These are phyloP conservation scores for Clepsis dumicolana DNA, from an alignment of 2,888 invertebrate genomes.

Conservation along the genomic window DNA sequence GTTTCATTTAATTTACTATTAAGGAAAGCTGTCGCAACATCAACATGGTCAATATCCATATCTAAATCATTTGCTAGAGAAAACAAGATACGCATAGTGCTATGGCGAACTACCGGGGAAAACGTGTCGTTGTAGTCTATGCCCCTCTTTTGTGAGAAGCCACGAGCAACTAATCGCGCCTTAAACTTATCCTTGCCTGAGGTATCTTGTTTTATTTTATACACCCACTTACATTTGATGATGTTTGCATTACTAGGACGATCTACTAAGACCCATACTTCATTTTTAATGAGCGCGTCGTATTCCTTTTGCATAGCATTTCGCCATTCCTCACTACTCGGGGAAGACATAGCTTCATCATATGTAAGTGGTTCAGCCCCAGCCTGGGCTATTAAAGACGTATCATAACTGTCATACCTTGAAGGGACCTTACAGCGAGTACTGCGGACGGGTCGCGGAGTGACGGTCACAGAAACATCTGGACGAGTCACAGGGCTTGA, in stretches of 20 bases:
- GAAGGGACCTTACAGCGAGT: not conserved
- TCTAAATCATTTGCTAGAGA: conserved; percentile 34
- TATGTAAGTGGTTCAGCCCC: not conserved
- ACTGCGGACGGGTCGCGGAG: too few relatives aligned
- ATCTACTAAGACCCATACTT: conserved; percentile 45
- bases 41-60: conserved; percentile 12
- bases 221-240: conserved; percentile 47
- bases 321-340: not conserved
- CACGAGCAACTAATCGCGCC: conserved; percentile 46
- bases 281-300: conserved; percentile 15
- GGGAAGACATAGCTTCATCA: not conserved
- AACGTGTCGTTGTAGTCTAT: conserved; percentile 46
- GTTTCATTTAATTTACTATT: not conserved
- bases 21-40: conserved; percentile 7
- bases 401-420: too few relatives aligned
- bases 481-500: too few relatives aligned
- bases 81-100: conserved; percentile 39
- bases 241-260: conserved; percentile 34
- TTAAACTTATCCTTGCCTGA: conserved; percentile 43
- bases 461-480: too few relatives aligned
- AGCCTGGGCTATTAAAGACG: too few relatives aligned
- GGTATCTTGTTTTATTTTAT: conserved; percentile 43
- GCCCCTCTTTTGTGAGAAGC: conserved; percentile 43
- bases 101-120: conserved; percentile 45
- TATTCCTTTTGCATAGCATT: not conserved